Evolutionary conservation across 2,797 vertebrate species (phyloP).

Genomic region (Takifugu rubripes): DNA sequence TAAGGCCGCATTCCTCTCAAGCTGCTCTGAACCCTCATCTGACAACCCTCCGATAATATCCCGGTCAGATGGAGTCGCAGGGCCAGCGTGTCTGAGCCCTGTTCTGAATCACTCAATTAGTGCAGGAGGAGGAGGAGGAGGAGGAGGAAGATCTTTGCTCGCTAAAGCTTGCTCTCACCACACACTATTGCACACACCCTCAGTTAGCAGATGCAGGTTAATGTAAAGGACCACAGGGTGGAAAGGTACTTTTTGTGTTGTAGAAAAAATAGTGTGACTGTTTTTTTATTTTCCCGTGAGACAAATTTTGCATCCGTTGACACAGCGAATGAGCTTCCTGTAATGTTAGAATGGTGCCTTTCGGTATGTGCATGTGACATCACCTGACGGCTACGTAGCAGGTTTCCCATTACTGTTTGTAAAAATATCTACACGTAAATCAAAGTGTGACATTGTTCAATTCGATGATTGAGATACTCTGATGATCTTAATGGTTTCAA

Average conservation of each 20-base stretch:
- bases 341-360: too few species aligned
- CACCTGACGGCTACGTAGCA: too few species aligned
- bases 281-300: too few species aligned
- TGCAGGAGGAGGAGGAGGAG: conserved; percentile 22
- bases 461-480: too few species aligned
- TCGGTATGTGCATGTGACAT: too few species aligned
- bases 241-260: conserved; percentile 78
- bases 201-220: conserved; percentile 71
- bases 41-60: conserved; percentile 78
- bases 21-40: conserved; percentile 71
- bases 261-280: conserved; percentile 12
- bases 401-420: too few species aligned
- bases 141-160: conserved; percentile 27
- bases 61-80: conserved; percentile 64
- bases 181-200: conserved; percentile 43
- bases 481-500: too few species aligned
- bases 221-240: conserved; percentile 61
- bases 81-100: conserved; percentile 66
- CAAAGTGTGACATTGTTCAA: too few species aligned
- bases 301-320: too few species aligned
- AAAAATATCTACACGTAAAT: too few species aligned
- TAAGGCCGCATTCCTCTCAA: conserved; percentile 70
- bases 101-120: conserved; percentile 77
- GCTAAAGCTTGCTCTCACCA: conserved; percentile 27
- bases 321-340: too few species aligned